Conservation (phyloP, 1,140 invertebrate species). For the Bactericera cockerelli region DNA sequence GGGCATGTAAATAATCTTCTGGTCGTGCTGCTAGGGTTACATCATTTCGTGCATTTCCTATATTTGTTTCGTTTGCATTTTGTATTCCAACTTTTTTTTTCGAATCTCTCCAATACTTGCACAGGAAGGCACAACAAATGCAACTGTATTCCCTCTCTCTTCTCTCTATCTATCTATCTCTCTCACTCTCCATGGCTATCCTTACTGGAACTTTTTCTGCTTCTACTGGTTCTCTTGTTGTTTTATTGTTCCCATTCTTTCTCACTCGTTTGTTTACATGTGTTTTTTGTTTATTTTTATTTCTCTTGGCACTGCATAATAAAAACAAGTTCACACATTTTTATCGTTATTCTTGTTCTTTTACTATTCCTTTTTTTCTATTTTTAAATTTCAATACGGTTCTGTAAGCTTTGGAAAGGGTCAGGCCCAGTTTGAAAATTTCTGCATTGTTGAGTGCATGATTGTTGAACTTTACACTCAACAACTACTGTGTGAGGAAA, state of each 20-base stretch:
- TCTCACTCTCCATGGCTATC: too few species aligned
- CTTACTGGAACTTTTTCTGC: background rate
- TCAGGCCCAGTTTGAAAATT: too few species aligned
- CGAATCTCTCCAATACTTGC: too few species aligned
- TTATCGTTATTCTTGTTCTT: too few species aligned
- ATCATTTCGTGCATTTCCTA: conserved; percentile 2
- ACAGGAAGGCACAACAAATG: too few species aligned
- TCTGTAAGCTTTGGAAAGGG: too few species aligned
- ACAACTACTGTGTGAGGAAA: too few species aligned
- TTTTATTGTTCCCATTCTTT: background rate
- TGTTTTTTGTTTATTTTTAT: background rate
- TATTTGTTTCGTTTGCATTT: conserved; percentile 6
- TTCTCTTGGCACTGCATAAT: background rate
- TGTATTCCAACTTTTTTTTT: background rate
- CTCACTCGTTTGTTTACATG: conserved; percentile 4
- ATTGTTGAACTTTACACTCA: too few species aligned
- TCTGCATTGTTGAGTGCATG: too few species aligned
- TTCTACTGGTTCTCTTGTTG: background rate
- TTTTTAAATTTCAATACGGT: too few species aligned
- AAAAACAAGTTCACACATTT: conserved; percentile 8
- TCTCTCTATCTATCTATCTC: too few species aligned
- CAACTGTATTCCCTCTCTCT: background rate
- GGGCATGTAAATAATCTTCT: background rate
- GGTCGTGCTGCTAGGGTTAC: conserved; percentile 1
- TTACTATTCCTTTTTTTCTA: too few species aligned